Conservation (phyloP, 2,113 vertebrate species). For the Tiliqua scincoides region DNA sequence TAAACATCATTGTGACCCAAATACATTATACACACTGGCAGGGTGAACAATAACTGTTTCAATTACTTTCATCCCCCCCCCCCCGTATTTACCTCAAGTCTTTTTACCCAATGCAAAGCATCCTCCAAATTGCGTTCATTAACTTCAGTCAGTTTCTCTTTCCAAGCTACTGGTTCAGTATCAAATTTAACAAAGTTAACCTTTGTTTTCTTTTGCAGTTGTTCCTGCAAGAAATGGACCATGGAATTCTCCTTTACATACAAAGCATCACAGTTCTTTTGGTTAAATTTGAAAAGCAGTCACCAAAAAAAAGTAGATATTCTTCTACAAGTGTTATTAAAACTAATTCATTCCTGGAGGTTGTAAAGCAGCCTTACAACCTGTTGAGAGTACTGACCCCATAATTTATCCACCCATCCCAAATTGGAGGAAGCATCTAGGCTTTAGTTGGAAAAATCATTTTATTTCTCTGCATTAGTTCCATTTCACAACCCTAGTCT, state of each 20-base stretch:
- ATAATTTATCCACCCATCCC: background rate
- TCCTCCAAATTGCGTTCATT: constrained; percentile 77
- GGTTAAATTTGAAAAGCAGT: background rate
- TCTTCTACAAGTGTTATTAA: background rate
- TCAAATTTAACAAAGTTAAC: constrained; percentile 86
- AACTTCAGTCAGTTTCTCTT: constrained; percentile 76
- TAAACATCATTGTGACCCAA: background rate
- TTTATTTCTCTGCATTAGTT: background rate
- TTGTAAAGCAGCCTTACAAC: background rate
- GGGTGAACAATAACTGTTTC: constrained; percentile 3
- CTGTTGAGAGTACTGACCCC: background rate
- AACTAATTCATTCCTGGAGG: background rate
- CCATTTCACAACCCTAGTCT: background rate
- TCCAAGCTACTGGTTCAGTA: constrained; percentile 76
- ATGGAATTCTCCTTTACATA: constrained; percentile 33
- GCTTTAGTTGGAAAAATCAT: background rate
- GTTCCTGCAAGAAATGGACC: constrained; percentile 77
- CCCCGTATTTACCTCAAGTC: constrained; percentile 76
- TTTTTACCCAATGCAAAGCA: constrained; percentile 80
- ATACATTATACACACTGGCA: constrained; percentile 14
- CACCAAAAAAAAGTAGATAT: background rate
- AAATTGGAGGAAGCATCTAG: background rate
- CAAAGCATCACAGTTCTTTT: constrained; percentile 6
- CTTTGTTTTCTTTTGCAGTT: constrained; percentile 78
- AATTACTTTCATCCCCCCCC: background rate